Evolutionary conservation across 2,113 vertebrate genomes (phyloP), one percentile per base, ranked within the genome.

Genomic region (Aplodontia rufa): DNA sequence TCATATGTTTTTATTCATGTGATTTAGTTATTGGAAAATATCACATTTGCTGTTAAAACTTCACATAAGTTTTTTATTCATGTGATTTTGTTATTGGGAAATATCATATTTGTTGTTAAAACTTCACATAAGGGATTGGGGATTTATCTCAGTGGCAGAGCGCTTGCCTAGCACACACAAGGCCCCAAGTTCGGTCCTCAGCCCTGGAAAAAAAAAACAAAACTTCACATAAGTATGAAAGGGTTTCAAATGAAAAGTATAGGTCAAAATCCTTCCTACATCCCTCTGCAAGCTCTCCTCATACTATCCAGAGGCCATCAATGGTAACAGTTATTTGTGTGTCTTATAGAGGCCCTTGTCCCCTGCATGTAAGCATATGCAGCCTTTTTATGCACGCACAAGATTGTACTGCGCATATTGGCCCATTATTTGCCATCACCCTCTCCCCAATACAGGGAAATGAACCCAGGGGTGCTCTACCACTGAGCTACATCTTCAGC

Each of bases 11-110:
- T 83, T 74, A 26, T 35, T 30, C 45, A 45, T 74, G 42, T 64
- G 71, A 75, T 91, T 96, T 85, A 49, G 37, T 72, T 90, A 51
- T 47, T 94, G 26, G 51, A 72, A 86, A 79, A 37, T 35, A 71
- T n/a, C 47, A 69, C 37, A 32, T 81, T 60, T 94, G 58, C 55
- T 88, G 8, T 93, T 96, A 91, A 94, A 95, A 74, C 49, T 78
- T 90, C 69, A 96, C 93, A 83, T 68, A n/a, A n/a, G n/a, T n/a
- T n/a, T n/a, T n/a, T n/a, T n/a, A n/a, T n/a, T n/a, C n/a, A n/a
- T n/a, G n/a, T n/a, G n/a, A n/a, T n/a, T n/a, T n/a, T n/a, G n/a
- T n/a, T n/a, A n/a, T n/a, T n/a, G n/a, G n/a, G n/a, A n/a, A n/a
- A n/a, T n/a, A n/a, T n/a, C n/a, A n/a, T n/a, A n/a, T n/a, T n/a